phyloP scores from a whole-genome alignment of 2,888 invertebrate genomes.

The Machimus atricapillus region DNA sequence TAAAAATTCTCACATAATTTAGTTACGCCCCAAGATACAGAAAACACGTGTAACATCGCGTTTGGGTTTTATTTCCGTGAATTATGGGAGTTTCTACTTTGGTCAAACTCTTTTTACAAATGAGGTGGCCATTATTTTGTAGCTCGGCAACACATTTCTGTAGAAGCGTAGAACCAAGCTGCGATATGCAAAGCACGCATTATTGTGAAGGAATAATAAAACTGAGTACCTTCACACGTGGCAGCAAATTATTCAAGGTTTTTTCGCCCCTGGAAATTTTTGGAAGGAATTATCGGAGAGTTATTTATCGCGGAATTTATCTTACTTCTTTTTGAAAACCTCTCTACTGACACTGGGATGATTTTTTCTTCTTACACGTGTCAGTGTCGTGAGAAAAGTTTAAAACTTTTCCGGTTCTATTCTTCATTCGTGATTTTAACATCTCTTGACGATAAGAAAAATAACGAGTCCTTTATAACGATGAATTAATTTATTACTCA shows the following conservation, averaged over 20 bases:
- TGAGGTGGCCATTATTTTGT: not conserved
- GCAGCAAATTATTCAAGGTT: not conserved
- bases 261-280: not conserved
- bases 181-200: not conserved
- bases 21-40: not conserved
- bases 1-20: not conserved
- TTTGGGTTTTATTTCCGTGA: not conserved
- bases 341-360: not conserved
- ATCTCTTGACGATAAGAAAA: too few relatives aligned
- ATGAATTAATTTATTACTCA: too few relatives aligned
- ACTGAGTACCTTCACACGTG: not conserved
- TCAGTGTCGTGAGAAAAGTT: not conserved
- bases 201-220: not conserved
- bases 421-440: not conserved
- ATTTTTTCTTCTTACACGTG: not conserved
- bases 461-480: too few relatives aligned
- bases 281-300: not conserved
- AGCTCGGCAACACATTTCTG: not conserved
- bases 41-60: not conserved
- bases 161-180: not conserved
- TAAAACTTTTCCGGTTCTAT: not conserved
- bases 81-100: not conserved
- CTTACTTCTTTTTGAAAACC: not conserved
- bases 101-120: not conserved
- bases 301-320: not conserved